Conservation (phyloP, 2,797 vertebrate species). For the Melanotaenia parkinsoni region DNA sequence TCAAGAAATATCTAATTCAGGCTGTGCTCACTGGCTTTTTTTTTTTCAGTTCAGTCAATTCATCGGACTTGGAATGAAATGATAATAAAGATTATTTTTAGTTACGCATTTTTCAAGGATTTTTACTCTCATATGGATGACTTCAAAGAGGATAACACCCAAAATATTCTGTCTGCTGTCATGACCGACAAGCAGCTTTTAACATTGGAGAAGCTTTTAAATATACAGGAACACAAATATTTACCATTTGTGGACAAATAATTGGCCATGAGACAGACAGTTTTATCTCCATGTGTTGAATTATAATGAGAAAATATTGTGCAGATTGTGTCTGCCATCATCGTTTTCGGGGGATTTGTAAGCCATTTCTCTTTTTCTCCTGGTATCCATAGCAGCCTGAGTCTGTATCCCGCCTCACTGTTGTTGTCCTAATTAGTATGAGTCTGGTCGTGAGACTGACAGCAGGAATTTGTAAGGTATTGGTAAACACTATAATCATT, state of each 20-base stretch:
- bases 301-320: not conserved
- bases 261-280: not conserved
- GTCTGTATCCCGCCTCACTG: conserved; percentile 29
- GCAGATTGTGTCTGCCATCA: not conserved
- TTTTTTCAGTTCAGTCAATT: not conserved
- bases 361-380: conserved; percentile 22
- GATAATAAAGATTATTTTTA: conserved; percentile 10
- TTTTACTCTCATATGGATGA: not conserved
- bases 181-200: not conserved
- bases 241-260: too few species aligned
- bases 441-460: conserved; percentile 17
- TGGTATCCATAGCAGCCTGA: conserved; percentile 52
- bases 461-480: conserved; percentile 12
- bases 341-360: conserved; percentile 27
- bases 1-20: conserved; percentile 45
- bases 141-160: not conserved
- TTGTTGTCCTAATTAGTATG: conserved; percentile 35
- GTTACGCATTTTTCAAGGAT: not conserved
- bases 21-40: conserved; percentile 1
- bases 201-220: not conserved
- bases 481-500: conserved; percentile 13
- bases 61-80: not conserved
- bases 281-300: not conserved
- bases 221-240: too few species aligned
- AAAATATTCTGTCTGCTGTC: too few species aligned